These are phyloP conservation scores for Crypturellus tataupa DNA, from an alignment of 2,797 vertebrate genomes.

Conservation along the genomic window DNA sequence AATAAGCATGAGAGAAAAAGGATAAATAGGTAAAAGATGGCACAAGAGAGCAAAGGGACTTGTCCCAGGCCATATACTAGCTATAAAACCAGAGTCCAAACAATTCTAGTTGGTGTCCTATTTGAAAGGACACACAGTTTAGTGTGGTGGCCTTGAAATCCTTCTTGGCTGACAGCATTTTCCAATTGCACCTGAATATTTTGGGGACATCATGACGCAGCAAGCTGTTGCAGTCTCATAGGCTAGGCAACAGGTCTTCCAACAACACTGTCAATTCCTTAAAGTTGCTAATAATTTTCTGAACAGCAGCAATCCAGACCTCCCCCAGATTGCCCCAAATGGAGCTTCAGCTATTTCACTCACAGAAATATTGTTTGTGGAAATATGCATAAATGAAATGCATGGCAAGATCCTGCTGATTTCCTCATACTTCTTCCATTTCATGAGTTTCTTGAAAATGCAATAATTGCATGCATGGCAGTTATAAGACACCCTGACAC, in stretches of 20 bases:
- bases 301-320: background rate
- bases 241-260: background rate
- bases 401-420: background rate
- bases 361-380: background rate
- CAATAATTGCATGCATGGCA: rapidly evolving
- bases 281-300: background rate
- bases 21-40: background rate
- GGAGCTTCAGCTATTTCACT: background rate
- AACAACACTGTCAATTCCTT: background rate
- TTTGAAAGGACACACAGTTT: background rate
- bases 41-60: background rate
- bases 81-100: background rate
- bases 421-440: background rate
- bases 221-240: background rate
- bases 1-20: background rate
- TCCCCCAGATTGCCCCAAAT: background rate
- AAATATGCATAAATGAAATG: background rate
- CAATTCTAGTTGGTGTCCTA: background rate
- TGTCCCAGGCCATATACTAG: background rate
- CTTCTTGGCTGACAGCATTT: background rate
- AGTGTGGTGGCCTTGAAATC: background rate
- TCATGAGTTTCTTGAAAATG: background rate
- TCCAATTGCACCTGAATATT: background rate
- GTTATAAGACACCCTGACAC: constrained; percentile 25
- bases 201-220: background rate